phyloP scores from a whole-genome alignment of 2,797 vertebrate species.

The Myotis daubentonii region DNA sequence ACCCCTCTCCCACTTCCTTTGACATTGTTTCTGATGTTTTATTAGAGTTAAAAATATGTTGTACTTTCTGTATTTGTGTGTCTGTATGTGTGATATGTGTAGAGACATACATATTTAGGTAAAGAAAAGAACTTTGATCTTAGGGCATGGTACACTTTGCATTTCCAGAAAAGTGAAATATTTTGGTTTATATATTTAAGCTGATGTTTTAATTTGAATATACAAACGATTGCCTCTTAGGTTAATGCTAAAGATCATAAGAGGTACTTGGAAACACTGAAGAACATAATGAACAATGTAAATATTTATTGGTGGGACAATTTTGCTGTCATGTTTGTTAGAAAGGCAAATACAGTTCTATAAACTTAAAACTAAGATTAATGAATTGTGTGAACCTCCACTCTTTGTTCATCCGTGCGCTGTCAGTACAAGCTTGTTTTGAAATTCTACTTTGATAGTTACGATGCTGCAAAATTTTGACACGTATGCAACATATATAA shows the following conservation, averaged over 20 bases:
- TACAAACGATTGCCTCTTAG: not conserved
- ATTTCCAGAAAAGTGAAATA: conserved; percentile 35
- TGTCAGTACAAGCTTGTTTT: conserved; percentile 26
- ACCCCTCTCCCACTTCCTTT: not conserved
- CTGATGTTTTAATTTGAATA: conserved; percentile 36
- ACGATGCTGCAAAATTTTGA: conserved; percentile 2
- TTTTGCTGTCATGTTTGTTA: conserved; percentile 54
- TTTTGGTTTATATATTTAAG: conserved; percentile 32
- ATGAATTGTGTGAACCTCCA: conserved; percentile 3
- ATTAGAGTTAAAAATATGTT: not conserved
- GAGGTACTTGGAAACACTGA: conserved; percentile 34
- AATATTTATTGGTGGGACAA: not conserved
- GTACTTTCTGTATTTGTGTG: not conserved
- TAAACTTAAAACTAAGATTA: conserved; percentile 35
- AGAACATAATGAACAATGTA: not conserved
- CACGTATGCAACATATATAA: not conserved
- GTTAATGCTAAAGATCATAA: conserved; percentile 38
- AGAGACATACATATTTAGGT: not conserved
- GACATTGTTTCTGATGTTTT: not conserved
- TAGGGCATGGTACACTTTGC: not conserved
- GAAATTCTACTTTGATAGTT: conserved; percentile 34
- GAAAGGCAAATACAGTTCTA: not conserved
- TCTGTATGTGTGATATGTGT: not conserved
- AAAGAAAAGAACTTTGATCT: conserved; percentile 46
- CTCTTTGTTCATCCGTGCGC: conserved; percentile 31